A percentile compares a stretch with the other conserved stretches of the same genome.
Evolutionary conservation across 2,888 invertebrate genomes (phyloP).

Genomic region (Odontomyia ornata): DNA sequence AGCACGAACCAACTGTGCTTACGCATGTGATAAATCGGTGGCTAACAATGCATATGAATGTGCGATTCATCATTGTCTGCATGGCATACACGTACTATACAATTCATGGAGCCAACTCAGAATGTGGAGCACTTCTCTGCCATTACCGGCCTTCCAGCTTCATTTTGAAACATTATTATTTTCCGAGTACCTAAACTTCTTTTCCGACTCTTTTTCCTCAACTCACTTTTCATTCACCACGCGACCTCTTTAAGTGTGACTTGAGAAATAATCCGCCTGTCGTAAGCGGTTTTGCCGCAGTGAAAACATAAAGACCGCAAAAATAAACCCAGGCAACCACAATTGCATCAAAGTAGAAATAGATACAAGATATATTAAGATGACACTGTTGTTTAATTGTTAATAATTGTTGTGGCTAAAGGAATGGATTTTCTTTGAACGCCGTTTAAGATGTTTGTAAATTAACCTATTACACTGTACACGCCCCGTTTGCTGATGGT

Average conservation of each 20-base stretch:
- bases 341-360: background rate
- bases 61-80: constrained; percentile 15
- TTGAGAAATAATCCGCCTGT: constrained; percentile 17
- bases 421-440: constrained; percentile 16
- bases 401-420: constrained; percentile 22
- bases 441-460: constrained; percentile 5
- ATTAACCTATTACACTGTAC: background rate
- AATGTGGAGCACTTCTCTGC: background rate
- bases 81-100: background rate
- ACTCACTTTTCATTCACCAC: background rate
- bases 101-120: too few relatives aligned
- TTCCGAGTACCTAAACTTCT: background rate
- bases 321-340: background rate
- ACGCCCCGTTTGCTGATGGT: background rate
- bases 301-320: background rate
- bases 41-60: constrained; percentile 9
- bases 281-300: background rate
- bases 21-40: constrained; percentile 11
- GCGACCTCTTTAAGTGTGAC: background rate
- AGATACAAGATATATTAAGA: constrained; percentile 9
- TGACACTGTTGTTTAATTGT: constrained; percentile 19
- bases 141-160: background rate
- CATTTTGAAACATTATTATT: background rate
- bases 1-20: background rate
- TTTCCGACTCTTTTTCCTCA: background rate